Evolutionary conservation across 2,888 invertebrate genomes (phyloP).

Genomic region (Tipula vernalis): DNA sequence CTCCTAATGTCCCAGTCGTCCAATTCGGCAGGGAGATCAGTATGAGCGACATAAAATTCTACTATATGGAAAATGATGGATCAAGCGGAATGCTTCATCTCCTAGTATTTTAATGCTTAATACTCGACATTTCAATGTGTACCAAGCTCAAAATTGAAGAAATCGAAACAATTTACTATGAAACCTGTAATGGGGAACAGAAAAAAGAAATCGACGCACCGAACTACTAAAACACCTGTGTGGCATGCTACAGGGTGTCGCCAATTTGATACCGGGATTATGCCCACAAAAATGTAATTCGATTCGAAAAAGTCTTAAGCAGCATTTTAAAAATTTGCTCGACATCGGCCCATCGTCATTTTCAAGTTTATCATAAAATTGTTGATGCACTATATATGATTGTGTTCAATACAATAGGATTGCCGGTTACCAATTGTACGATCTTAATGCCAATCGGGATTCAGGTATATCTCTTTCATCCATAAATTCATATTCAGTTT

Average conservation of each 20-base stretch:
- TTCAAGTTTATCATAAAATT: conserved; percentile 45
- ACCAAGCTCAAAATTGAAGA: conserved; percentile 48
- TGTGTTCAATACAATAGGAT: conserved; percentile 68
- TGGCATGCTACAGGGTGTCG: conserved; percentile 42
- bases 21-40: conserved; percentile 37
- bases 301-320: conserved; percentile 44
- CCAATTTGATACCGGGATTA: conserved; percentile 43
- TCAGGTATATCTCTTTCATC: too few relatives aligned
- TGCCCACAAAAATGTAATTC: conserved; percentile 40
- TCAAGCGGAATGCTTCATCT: conserved; percentile 46
- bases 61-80: conserved; percentile 68
- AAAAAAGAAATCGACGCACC: conserved; percentile 46
- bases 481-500: too few relatives aligned
- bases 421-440: conserved; percentile 78
- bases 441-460: conserved; percentile 62
- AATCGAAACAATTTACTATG: conserved; percentile 50
- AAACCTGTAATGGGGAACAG: conserved; percentile 47
- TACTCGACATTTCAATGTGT: conserved; percentile 46
- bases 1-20: conserved; percentile 43
- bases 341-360: conserved; percentile 47
- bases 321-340: conserved; percentile 42
- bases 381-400: conserved; percentile 66
- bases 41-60: conserved; percentile 54
- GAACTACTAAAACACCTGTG: conserved; percentile 47
- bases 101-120: conserved; percentile 37